These are phyloP conservation scores for Neodiprion fabricii DNA, from an alignment of 1,140 invertebrate species.

Conservation along the genomic window DNA sequence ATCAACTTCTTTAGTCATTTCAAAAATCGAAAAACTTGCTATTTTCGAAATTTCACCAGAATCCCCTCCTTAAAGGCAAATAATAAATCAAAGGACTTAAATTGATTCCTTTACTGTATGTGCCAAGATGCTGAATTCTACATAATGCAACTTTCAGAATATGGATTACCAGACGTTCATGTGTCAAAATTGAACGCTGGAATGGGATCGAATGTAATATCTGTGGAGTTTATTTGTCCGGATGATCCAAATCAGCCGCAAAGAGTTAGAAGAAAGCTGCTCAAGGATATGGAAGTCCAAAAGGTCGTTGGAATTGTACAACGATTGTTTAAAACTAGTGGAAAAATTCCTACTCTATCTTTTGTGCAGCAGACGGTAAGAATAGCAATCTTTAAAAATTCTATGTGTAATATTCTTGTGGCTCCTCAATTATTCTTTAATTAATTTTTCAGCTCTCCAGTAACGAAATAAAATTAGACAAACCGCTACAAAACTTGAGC, in stretches of 20 bases:
- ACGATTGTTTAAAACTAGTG: slow-evolving; percentile 69
- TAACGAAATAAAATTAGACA: slow-evolving; percentile 77
- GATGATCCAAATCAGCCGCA: slow-evolving; percentile 64
- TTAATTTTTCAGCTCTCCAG: slow-evolving; percentile 63
- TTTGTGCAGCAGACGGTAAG: slow-evolving; percentile 65
- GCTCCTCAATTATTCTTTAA: slow-evolving; percentile 5
- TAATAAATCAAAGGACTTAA: slow-evolving; percentile 11
- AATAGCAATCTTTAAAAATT: slow-evolving; percentile 19
- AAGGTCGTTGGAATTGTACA: slow-evolving; percentile 79
- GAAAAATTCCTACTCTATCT: slow-evolving; percentile 61
- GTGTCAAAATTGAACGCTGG: slow-evolving; percentile 68
- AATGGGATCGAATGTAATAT: slow-evolving; percentile 76
- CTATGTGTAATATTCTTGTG: not conserved
- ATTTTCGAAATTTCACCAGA: not conserved
- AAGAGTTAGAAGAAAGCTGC: slow-evolving; percentile 72
- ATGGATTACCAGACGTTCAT: slow-evolving; percentile 79
- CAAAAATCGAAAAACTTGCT: not conserved
- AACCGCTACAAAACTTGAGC: slow-evolving; percentile 78
- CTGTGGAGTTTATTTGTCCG: slow-evolving; percentile 65
- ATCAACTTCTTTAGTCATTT: slow-evolving; percentile 19
- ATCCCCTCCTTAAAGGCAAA: not conserved
- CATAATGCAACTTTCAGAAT: slow-evolving; percentile 67
- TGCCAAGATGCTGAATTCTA: slow-evolving; percentile 21
- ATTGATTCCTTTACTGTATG: slow-evolving; percentile 9
- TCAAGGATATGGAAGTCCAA: slow-evolving; percentile 81